These are phyloP conservation scores for Tachysurus fulvidraco DNA, from an alignment of 2,113 vertebrate genomes.

Conservation along the genomic window DNA sequence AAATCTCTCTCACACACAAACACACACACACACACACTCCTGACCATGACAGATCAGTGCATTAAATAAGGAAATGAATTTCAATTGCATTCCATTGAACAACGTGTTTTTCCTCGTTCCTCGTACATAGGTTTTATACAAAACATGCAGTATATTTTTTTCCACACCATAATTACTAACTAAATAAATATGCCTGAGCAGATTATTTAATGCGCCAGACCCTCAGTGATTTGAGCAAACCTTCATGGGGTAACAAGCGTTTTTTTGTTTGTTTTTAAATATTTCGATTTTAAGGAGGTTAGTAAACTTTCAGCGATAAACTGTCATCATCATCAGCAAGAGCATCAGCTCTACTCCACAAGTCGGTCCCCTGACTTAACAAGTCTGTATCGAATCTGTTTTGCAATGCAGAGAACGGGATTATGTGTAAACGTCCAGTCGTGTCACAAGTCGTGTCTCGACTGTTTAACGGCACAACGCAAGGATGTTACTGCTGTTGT, in stretches of 20 bases:
- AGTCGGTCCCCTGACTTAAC: neutral
- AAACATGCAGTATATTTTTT: too few species aligned
- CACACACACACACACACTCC: too few species aligned
- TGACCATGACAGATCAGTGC: neutral
- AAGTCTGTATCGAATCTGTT: neutral
- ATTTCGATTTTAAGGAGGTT: neutral
- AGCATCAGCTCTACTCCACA: neutral
- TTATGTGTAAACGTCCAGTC: neutral
- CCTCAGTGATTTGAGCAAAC: neutral
- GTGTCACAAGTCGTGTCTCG: neutral
- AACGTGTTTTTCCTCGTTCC: too few species aligned
- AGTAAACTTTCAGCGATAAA: neutral
- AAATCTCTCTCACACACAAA: neutral
- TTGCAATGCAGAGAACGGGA: neutral
- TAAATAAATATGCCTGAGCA: too few species aligned
- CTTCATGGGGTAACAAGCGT: neutral
- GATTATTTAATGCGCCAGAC: neutral
- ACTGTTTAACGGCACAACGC: neutral
- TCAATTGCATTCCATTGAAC: neutral
- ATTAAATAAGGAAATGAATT: neutral
- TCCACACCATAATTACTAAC: too few species aligned
- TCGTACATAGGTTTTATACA: too few species aligned
- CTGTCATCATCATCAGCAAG: neutral
- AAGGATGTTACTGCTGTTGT: neutral
- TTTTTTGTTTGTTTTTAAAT: too few species aligned